Evolutionary conservation across 2,113 vertebrate genomes (phyloP), one percentile per base, ranked within the genome.

Genomic region (Pteropus alecto): DNA sequence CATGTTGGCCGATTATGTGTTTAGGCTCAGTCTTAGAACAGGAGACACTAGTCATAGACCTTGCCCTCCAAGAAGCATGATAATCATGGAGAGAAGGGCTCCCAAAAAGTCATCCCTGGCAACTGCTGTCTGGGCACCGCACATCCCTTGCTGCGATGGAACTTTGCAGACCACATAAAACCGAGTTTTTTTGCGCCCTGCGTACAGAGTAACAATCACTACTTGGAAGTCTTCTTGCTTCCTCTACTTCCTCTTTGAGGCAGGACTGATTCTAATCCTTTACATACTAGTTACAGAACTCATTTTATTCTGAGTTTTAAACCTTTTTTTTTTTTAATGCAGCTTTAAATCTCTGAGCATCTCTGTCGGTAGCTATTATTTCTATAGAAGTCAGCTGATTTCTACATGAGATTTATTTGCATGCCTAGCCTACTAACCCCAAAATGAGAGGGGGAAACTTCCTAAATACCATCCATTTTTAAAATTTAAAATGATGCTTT

Each of bases 261-360:
- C 43, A 51, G 38, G 46, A 28, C 24, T 82, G 70, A 63, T 63
- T 71, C 70, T 54, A 67, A 61, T 28, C 56, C 51, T 14, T 71
- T 46, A 33, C 19, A 4, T 10, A n/a, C 41, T 38, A 61, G 33
- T 63, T 63, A 58, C 3, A 68, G 30, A 87, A n/a, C 54, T 9
- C 54, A 24, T 35, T 58, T 54, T 54, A 51, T 76, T 81, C 48
- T 60, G 43, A n/a, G 5, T 38, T 54, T 67, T 54, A 56, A 48
- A n/a, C 13, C 14, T 65, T 51, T 38, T 48, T n/a, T 33, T 76
- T 76, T 76, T 5, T 48, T 18, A 76, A 10, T 21, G 18, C 18
- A 84, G 30, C 38, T 60, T 67, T 46, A 54, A 54, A 74, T 95
- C n/a, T 82, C 74, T 22, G 81, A 82, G 61, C 51, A 90, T 24